Percentiles rank a stretch among this genome's conserved stretches.
These are phyloP conservation scores for Tiliacea aurago DNA, from an alignment of 2,888 invertebrate species.

Conservation along the genomic window DNA sequence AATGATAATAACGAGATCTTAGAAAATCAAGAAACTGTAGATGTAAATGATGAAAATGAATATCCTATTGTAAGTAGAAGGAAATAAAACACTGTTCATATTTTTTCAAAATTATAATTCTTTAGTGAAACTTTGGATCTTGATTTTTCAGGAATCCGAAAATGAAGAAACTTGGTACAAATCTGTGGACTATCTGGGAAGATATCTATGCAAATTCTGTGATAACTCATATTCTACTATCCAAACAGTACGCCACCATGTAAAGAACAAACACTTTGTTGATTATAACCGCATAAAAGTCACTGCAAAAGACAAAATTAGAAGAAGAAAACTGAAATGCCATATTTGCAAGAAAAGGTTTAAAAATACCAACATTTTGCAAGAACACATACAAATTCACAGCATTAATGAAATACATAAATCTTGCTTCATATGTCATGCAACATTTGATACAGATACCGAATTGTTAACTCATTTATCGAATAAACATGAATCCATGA, in stretches of 20 bases:
- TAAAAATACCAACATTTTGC: slow-evolving; percentile 20
- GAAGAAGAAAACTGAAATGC: slow-evolving; percentile 48
- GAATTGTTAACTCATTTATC: slow-evolving; percentile 45
- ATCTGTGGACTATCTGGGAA: slow-evolving; percentile 22
- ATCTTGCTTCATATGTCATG: slow-evolving; percentile 47
- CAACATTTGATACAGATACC: slow-evolving; percentile 22
- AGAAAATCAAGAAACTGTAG: background rate
- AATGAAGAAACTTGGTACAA: slow-evolving; percentile 47
- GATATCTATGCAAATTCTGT: slow-evolving; percentile 64
- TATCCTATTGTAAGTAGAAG: slow-evolving; percentile 31
- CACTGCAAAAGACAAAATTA: slow-evolving; percentile 2
- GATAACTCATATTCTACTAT: slow-evolving; percentile 67
- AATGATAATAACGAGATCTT: background rate
- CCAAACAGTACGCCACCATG: slow-evolving; percentile 57
- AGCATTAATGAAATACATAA: slow-evolving; percentile 36
- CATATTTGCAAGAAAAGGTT: slow-evolving; percentile 52
- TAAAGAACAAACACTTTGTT: slow-evolving; percentile 44
- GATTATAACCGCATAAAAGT: slow-evolving; percentile 36
- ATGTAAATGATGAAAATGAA: slow-evolving; percentile 16
- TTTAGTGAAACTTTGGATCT: background rate
- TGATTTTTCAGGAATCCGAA: slow-evolving; percentile 39
- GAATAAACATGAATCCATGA: slow-evolving; percentile 22
- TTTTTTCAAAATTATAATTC: no score
- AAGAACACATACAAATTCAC: slow-evolving; percentile 46
- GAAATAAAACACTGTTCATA: background rate